Base-by-base conservation (phyloP, 1,140 invertebrate genomes). In the Heliconius congener region DNA sequence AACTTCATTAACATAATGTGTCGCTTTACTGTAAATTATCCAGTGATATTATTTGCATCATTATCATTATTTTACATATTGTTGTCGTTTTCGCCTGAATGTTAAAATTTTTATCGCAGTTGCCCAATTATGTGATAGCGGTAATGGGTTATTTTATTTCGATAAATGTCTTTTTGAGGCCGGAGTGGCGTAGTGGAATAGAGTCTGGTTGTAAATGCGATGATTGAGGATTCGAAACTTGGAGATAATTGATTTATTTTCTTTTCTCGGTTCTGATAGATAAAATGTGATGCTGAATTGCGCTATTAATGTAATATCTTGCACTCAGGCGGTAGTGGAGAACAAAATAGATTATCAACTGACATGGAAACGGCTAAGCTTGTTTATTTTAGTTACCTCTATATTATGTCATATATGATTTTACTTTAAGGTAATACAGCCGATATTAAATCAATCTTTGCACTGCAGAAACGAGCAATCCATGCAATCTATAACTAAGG, bases 1-100 rank as follows among this genome's bases (percentile, higher is more conserved):
- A 66, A 75, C 74, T 66, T 66, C 34, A 75, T 75, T 75, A 60
- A 75, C 55, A 75, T 75, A 75, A 75, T 75, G 55, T 75, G 74
- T 75, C 55, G 74, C 27, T 66, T 66, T 16, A 66, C 60, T 66
- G 60, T 66, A 30, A 66, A 66, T 66, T 66, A 66, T 66, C 60
- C 60, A 66, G 30, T 66, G 60, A 66, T 66, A 66, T 66, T 66
- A 66, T 66, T 66, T 66, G 60, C 60, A 27, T 66, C 60, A 30
- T 66, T 66, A 66, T 66, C 60, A 66, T 66, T 66, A 66, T 66
- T 66, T 66, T 66, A 66, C 60, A 66, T 66, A 66, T 66, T 66
- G 60, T 66, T 30, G 60, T 66, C 60, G 60, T 30, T 66, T 37
- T 16, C 13, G 60, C 1, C 5, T 23, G 57, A 30, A 30, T 16